phyloP scores from a whole-genome alignment of 2,113 vertebrate species.

The Irena cyanogastra region DNA sequence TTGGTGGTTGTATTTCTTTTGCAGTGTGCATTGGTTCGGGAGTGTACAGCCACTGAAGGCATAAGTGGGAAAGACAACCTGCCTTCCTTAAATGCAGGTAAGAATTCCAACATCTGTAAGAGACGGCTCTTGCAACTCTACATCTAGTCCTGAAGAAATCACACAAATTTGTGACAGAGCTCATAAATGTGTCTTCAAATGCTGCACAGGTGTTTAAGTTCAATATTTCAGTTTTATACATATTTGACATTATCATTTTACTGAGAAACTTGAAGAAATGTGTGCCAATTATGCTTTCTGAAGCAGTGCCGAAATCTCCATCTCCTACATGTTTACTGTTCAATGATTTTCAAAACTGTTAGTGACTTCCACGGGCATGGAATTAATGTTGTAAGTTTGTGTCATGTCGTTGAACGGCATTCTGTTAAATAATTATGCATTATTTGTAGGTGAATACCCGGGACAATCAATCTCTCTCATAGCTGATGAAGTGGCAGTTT shows the following conservation, averaged over 20 bases:
- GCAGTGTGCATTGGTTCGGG: slow-evolving; percentile 87
- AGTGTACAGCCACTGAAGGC: slow-evolving; percentile 75
- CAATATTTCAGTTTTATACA: background rate
- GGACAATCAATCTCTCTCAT: background rate
- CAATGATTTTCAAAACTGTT: background rate
- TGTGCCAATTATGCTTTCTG: background rate
- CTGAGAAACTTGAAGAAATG: background rate
- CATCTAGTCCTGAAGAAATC: background rate
- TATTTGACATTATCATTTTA: background rate
- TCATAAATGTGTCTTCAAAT: background rate
- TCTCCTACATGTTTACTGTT: background rate
- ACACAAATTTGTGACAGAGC: background rate
- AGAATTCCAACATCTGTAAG: background rate
- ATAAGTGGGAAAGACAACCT: slow-evolving; percentile 77
- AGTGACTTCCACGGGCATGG: background rate
- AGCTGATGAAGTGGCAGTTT: background rate
- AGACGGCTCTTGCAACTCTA: fast-evolving
- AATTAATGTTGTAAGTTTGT: background rate
- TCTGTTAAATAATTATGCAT: background rate
- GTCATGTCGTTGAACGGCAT: background rate
- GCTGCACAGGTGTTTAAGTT: background rate
- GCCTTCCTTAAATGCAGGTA: slow-evolving; percentile 88
- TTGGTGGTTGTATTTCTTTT: slow-evolving; percentile 1
- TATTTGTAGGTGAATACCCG: background rate
- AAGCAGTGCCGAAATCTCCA: background rate